These are phyloP conservation scores for Carassius auratus DNA, from an alignment of 2,113 vertebrate genomes.

Conservation along the genomic window DNA sequence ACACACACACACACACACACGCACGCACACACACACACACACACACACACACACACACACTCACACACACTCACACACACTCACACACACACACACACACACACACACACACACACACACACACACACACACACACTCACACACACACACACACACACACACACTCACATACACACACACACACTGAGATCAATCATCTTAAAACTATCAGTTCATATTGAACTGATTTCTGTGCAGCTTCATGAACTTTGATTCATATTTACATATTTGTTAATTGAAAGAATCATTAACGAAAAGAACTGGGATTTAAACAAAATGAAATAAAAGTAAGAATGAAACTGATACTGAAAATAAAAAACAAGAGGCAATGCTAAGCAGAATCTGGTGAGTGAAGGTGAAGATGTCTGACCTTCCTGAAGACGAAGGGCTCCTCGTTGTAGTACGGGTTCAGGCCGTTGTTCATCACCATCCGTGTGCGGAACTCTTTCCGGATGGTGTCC, in stretches of 20 bases:
- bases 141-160: too few relatives aligned
- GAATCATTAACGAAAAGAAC: background rate
- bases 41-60: too few relatives aligned
- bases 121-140: too few relatives aligned
- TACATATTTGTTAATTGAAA: background rate
- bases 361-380: background rate
- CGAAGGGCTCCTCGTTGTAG: conserved; percentile 97
- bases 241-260: background rate
- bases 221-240: background rate
- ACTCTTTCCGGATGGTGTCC: conserved; percentile 97
- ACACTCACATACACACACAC: too few relatives aligned
- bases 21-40: too few relatives aligned
- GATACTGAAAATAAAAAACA: background rate
- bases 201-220: background rate
- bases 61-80: too few relatives aligned
- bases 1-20: too few relatives aligned
- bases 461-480: conserved; percentile 98
- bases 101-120: too few relatives aligned
- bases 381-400: background rate
- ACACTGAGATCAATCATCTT: too few relatives aligned
- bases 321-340: too few relatives aligned
- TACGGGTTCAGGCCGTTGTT: conserved; percentile 98
- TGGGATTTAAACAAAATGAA: background rate
- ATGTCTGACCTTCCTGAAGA: conserved; percentile 91
- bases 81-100: too few relatives aligned